Base-by-base conservation (phyloP, 2,888 invertebrate genomes). In the Cheilosia pagana region DNA sequence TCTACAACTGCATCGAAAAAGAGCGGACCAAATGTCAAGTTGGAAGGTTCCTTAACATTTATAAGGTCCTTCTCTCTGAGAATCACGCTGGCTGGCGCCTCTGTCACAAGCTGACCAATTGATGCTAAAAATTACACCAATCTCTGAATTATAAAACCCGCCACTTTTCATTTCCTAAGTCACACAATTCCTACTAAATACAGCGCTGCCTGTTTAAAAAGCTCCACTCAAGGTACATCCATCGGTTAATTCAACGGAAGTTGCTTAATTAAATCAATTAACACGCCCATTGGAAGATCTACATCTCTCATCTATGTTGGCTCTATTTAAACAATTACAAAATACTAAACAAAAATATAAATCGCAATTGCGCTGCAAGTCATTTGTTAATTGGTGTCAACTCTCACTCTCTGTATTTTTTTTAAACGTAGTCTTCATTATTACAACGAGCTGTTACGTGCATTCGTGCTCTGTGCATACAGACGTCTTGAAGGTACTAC, bases 251-350 rank as follows among this genome's bases (percentile, higher is more conserved):
- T 50, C 0, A 23, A 50, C 50, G 50, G 50, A 50, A 50, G 23
- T 50, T 50, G 50, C 12, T 6, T 50, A 50, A 50, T 50, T 23
- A 25, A 23, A 25, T 50, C 14, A 50, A 25, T 50, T 50, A 50
- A 14, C 50, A 23, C 50, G 23, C 14, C 21, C 6, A 14, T 14
- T 16, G 8, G 19, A 6, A 8, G 16, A 19, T 16, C 8, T 16
- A 19, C 45, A 45, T 45, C 1, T 3, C 8, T 19, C 16, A 19
- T 16, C 16, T 35, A 3, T 4, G 35, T 45, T 45, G 50, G 50
- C 25, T 50, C 12, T 23, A 50, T 14, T 50, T 50, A n/a, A 50
- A 25, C 50, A 50, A 48, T 48, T 21, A 48, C 48, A 19, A 48
- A 14, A 50, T 50, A 14, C 14, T 25, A 5, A 23, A 14, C 19